Base-by-base conservation (phyloP, 2,888 invertebrate genomes). In the Scaptomyza caliginosa region DNA sequence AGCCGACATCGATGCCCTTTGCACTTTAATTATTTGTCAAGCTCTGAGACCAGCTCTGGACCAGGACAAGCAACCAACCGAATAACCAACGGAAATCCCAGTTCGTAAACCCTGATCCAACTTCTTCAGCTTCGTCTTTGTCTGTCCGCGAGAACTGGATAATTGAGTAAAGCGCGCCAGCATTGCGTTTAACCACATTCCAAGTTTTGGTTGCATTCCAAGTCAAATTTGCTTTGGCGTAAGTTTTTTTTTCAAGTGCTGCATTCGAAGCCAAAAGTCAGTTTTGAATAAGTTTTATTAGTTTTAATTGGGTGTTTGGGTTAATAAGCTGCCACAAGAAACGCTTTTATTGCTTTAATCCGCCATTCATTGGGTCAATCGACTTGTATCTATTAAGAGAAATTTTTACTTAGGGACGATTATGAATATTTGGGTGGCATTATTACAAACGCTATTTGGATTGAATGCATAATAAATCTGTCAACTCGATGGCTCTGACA, bases 11-110 rank as follows among this genome's bases (percentile, higher is more conserved):
- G 58, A 55, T 58, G 58, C 45, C 51, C 60, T n/a, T n/a, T 55
- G 65, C 63, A 66, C 52, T 85, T 77, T 69, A 68, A 77, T 77
- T 85, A 77, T 82, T 63, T 56, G 39, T 17, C 19, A 23, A 39
- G 28, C 42, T 50, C 40, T 34, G 34, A 48, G 24, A 39, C n/a
- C n/a, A n/a, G 42, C 48, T 46, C 50, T 60, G 43, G 75, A 48
- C 59, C 30, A 19, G 28, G 50, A 17, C 69, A 34, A 65, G 21
- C 69, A 34, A 65, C 45, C 43, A 40, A 42, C 34, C 8, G n/a
- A n/a, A n/a, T n/a, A 28, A 5, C 11, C 17, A 11, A 16, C 1
- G 6, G n/a, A 10, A 3, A 8, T 38, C 24, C 2, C 49, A 13
- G 4, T 32, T 32, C 21, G 16, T 4, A 16, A 46, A 8, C 13